Evolutionary conservation across 1,140 invertebrate species (phyloP).

Genomic region (Sipha flava): DNA sequence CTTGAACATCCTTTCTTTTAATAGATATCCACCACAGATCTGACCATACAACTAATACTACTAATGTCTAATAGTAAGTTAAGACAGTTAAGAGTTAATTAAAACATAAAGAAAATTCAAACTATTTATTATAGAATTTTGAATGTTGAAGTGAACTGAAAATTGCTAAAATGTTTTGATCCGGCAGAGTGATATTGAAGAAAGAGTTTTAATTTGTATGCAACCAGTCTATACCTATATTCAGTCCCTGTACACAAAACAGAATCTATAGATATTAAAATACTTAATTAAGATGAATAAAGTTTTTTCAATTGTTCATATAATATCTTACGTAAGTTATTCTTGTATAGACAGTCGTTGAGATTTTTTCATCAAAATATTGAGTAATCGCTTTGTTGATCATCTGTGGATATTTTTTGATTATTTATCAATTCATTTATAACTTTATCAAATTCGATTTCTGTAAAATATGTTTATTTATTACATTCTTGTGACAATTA

Average conservation of each 20-base stretch:
- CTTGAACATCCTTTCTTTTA: no score
- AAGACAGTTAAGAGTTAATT: no score
- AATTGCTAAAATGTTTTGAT: constrained; percentile 53
- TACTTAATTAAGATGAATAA: no score
- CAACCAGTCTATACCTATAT: constrained; percentile 52
- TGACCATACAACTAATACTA: no score
- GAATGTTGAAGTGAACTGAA: no score
- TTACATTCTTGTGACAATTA: not conserved
- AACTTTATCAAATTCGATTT: constrained; percentile 53
- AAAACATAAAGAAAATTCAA: no score
- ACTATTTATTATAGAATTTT: no score
- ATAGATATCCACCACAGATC: no score
- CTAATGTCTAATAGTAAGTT: no score
- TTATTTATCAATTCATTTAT: constrained; percentile 63
- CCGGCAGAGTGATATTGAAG: constrained; percentile 48
- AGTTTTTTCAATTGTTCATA: constrained; percentile 18
- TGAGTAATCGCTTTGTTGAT: constrained; percentile 52
- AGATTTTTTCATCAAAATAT: constrained; percentile 62
- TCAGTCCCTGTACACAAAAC: constrained; percentile 46
- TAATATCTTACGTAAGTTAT: constrained; percentile 45
- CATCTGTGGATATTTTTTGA: constrained; percentile 39
- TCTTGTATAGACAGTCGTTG: constrained; percentile 51
- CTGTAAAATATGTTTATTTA: constrained; percentile 54
- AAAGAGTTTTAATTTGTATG: constrained; percentile 43
- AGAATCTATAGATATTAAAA: no score